Base-by-base conservation (phyloP, 2,113 vertebrate species). In the Nycticorax nycticorax region DNA sequence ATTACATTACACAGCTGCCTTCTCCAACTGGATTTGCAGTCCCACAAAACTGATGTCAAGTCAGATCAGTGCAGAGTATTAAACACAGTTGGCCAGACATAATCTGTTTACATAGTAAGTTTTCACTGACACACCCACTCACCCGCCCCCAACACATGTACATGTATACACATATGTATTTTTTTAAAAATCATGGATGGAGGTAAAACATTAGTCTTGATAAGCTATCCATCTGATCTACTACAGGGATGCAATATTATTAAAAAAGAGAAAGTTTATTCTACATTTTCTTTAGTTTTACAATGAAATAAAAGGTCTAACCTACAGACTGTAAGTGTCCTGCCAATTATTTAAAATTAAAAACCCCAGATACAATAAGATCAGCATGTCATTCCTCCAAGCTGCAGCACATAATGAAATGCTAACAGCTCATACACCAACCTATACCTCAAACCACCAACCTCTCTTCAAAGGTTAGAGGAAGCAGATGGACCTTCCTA, bases 81-180 rank as follows among this genome's bases (percentile, higher is more conserved):
- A 90, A 88, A 79, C 48, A 55, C 3, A 14, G 19, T 15, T 90
- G 43, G 3, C 26, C 15, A 67, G 26, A 47, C 47, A 26, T 32
- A 39, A 68, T 26, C 8, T 11, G 20, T 62, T 93, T 88, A 62
- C 12, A 68, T 30, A 55, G 14, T 35, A 84, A 53, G 11, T 74
- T 91, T 93, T 78, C 47, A 52, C 20, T 77, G 37, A 50, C 2
- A 21, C 3, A 24, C 45, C 7, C 15, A 24, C 7, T 15, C 50
- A 52, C 0, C 1, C 11, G 22, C 2, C 0, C 5, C 16, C 28
- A 68, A 68, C 10, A 55, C 3, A 26, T 12, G 5, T 28, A 41
- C 9, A 50, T 53, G 0, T 52, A 23, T 27, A 47, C 2, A 19
- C 3, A 43, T 2, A 30, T 1, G 1, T n/a, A 53, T 39, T 64